These are phyloP conservation scores for Ips nitidus DNA, from an alignment of 1,140 invertebrate species.

Conservation along the genomic window DNA sequence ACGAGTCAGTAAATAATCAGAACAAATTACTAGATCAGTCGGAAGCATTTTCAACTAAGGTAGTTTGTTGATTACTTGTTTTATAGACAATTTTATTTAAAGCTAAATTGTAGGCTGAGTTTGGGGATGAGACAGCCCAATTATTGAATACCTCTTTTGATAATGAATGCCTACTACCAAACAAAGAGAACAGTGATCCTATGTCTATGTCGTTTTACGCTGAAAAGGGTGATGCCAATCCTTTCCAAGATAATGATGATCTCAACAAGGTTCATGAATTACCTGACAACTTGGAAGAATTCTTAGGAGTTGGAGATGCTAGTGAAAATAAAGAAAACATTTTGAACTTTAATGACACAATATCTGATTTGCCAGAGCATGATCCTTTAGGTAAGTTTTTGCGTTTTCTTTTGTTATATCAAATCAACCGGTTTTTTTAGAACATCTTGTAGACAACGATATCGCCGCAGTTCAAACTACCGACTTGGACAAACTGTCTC, in stretches of 20 bases:
- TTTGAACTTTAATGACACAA: slow-evolving; percentile 38
- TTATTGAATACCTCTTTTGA: slow-evolving; percentile 39
- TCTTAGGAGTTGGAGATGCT: slow-evolving; percentile 46
- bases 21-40: slow-evolving; percentile 53
- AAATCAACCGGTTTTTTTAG: neutral
- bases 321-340: slow-evolving; percentile 20
- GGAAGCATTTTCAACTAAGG: slow-evolving; percentile 42
- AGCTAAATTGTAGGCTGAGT: slow-evolving; percentile 49
- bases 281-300: slow-evolving; percentile 59
- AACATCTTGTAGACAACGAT: neutral
- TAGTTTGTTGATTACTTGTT: slow-evolving; percentile 1
- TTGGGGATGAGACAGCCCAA: slow-evolving; percentile 54
- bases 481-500: slow-evolving; percentile 42
- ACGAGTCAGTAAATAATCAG: too few species aligned
- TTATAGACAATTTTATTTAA: slow-evolving; percentile 1
- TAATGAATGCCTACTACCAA: slow-evolving; percentile 36
- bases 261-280: slow-evolving; percentile 64
- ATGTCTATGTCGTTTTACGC: slow-evolving; percentile 72
- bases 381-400: slow-evolving; percentile 35
- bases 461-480: slow-evolving; percentile 37
- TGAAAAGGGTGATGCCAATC: slow-evolving; percentile 58
- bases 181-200: slow-evolving; percentile 58
- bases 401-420: neutral
- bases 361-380: slow-evolving; percentile 44
- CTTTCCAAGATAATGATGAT: slow-evolving; percentile 42